Evolutionary conservation across 2,113 vertebrate genomes (phyloP).

Genomic region (Dromas ardeola): DNA sequence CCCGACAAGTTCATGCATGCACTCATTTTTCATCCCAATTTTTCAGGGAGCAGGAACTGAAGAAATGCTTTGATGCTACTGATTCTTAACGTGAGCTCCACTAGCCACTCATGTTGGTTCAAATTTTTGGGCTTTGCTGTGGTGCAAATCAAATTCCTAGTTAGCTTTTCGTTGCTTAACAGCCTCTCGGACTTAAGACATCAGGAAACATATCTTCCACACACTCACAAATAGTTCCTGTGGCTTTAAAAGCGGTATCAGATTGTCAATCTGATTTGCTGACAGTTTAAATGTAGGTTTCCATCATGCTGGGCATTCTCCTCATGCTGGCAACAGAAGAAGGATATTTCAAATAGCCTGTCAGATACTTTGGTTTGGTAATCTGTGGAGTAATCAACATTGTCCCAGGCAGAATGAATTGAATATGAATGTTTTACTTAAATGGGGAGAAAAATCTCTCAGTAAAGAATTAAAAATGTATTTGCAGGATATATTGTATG

Average conservation of each 20-base stretch:
- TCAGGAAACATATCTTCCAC: neutral
- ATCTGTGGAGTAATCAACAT: neutral
- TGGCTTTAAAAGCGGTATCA: neutral
- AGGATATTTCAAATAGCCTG: neutral
- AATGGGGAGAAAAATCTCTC: neutral
- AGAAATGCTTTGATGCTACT: neutral
- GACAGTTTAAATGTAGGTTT: constrained; percentile 12
- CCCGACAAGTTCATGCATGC: neutral
- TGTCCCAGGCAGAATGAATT: neutral
- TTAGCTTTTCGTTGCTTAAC: neutral
- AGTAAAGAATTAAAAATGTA: neutral
- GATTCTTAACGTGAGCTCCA: neutral
- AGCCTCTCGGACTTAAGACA: neutral
- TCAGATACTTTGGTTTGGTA: neutral
- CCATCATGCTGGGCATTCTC: neutral
- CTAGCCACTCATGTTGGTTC: neutral
- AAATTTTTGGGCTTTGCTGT: neutral
- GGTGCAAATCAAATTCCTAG: neutral
- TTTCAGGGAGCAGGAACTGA: neutral
- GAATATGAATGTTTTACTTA: neutral
- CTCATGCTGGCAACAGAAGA: neutral
- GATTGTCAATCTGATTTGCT: neutral
- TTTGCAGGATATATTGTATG: neutral
- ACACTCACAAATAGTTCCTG: neutral
- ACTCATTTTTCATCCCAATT: neutral